Conservation (phyloP, 2,888 invertebrate genomes). For the Papilio demoleus region DNA sequence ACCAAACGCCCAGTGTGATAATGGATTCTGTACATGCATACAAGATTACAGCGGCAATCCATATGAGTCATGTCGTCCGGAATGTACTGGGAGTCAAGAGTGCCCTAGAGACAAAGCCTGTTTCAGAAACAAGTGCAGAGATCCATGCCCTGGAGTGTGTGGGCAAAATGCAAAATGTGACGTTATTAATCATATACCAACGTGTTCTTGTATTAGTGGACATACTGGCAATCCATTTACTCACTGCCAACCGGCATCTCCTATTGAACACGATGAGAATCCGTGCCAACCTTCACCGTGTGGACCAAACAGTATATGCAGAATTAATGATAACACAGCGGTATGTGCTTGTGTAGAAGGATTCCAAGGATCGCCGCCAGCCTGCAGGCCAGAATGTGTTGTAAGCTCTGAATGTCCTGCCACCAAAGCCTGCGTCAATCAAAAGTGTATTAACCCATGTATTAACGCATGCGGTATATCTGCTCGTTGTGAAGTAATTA, state of each 20-base stretch:
- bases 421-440: slow-evolving; percentile 91
- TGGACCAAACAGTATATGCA: slow-evolving; percentile 91
- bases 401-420: slow-evolving; percentile 92
- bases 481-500: slow-evolving; percentile 91
- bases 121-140: slow-evolving; percentile 87
- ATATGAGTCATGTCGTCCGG: slow-evolving; percentile 87
- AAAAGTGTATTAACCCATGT: slow-evolving; percentile 92
- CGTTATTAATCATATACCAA: slow-evolving; percentile 89
- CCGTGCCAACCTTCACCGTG: slow-evolving; percentile 91
- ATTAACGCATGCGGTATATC: slow-evolving; percentile 90
- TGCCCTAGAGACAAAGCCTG: slow-evolving; percentile 88
- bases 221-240: slow-evolving; percentile 90
- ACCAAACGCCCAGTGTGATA: slow-evolving; percentile 87
- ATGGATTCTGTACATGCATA: slow-evolving; percentile 87
- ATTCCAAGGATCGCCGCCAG: slow-evolving; percentile 91
- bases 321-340: slow-evolving; percentile 89
- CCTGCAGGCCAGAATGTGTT: slow-evolving; percentile 92
- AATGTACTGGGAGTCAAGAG: slow-evolving; percentile 88
- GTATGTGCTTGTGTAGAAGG: slow-evolving; percentile 91
- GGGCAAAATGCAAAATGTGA: slow-evolving; percentile 89
- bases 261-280: slow-evolving; percentile 75
- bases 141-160: slow-evolving; percentile 90
- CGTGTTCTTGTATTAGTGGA: slow-evolving; percentile 86
- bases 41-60: slow-evolving; percentile 89
- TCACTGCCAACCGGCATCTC: slow-evolving; percentile 71